Conservation (phyloP, 2,888 invertebrate species). For the Macrosoma leucophasiata region DNA sequence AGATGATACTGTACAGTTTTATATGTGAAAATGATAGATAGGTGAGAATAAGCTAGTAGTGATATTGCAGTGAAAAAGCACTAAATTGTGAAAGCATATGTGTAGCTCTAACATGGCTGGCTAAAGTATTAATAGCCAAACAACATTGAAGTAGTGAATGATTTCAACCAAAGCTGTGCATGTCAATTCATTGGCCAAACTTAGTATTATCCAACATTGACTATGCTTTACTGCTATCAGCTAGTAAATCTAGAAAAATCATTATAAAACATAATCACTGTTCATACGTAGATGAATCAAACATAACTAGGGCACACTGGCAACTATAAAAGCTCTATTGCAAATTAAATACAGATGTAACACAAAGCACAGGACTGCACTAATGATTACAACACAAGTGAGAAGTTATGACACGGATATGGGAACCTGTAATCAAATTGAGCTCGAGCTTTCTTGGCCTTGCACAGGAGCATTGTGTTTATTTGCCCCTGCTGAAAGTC, state of each 20-base stretch:
- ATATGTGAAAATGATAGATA: too few species aligned
- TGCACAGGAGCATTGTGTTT: conserved; percentile 80
- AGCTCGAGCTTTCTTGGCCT: conserved; percentile 81
- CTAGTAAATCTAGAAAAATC: background rate
- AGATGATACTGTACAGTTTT: too few species aligned
- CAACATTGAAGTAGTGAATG: conserved; percentile 8
- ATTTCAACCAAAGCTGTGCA: conserved; percentile 16
- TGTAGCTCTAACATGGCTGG: too few species aligned
- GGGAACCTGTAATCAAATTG: conserved; percentile 82
- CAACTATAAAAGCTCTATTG: conserved; percentile 31
- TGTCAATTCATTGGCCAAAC: conserved; percentile 6
- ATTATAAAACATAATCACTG: conserved; percentile 11
- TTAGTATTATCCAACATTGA: conserved; percentile 6
- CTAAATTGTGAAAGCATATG: too few species aligned
- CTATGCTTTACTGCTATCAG: conserved; percentile 9
- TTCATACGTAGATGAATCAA: conserved; percentile 4
- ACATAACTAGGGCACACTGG: conserved; percentile 24
- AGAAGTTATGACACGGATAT: conserved; percentile 53
- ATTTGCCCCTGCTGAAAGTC: conserved; percentile 89
- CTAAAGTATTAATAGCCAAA: too few species aligned
- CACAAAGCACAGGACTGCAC: conserved; percentile 63
- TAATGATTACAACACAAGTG: conserved; percentile 72
- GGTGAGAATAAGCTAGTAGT: too few species aligned
- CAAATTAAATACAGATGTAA: conserved; percentile 39
- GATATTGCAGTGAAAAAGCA: too few species aligned